These are phyloP conservation scores for Ditylenchus dipsaci DNA, from an alignment of 1,140 invertebrate genomes.

Conservation along the genomic window DNA sequence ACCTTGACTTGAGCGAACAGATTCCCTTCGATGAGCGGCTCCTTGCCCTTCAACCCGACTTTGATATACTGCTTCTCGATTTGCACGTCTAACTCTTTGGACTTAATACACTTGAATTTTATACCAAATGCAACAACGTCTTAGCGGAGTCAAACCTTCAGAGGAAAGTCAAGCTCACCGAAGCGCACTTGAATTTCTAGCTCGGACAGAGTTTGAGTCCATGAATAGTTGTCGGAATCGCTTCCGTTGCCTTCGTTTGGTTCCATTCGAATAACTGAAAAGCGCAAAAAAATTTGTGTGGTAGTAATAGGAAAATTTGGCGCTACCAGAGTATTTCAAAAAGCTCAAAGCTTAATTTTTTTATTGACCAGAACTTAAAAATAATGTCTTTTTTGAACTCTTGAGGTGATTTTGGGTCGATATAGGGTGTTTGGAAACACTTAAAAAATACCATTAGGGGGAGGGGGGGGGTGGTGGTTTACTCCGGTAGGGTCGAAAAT, in stretches of 20 bases:
- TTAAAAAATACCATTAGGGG: no score
- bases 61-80: constrained; percentile 77
- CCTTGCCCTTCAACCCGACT: constrained; percentile 83
- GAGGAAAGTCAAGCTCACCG: constrained; percentile 14
- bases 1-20: constrained; percentile 80
- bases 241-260: constrained; percentile 48
- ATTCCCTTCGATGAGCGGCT: constrained; percentile 83
- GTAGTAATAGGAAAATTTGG: no score
- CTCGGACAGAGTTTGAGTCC: constrained; percentile 93
- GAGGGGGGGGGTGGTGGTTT: no score
- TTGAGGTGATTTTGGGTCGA: no score
- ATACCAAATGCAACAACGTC: constrained; percentile 2
- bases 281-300: no score
- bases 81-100: constrained; percentile 77
- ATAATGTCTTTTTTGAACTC: no score
- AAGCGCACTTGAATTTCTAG: constrained; percentile 71
- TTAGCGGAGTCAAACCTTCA: constrained; percentile 3
- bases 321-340: no score
- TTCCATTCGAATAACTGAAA: neutral
- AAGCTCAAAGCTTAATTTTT: no score
- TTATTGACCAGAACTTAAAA: no score
- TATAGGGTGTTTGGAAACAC: no score
- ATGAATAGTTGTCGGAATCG: constrained; percentile 73
- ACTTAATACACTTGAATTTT: constrained; percentile 69
- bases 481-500: no score